Evolutionary conservation across 2,888 invertebrate genomes (phyloP).

Genomic region (Electrophaes corylata): DNA sequence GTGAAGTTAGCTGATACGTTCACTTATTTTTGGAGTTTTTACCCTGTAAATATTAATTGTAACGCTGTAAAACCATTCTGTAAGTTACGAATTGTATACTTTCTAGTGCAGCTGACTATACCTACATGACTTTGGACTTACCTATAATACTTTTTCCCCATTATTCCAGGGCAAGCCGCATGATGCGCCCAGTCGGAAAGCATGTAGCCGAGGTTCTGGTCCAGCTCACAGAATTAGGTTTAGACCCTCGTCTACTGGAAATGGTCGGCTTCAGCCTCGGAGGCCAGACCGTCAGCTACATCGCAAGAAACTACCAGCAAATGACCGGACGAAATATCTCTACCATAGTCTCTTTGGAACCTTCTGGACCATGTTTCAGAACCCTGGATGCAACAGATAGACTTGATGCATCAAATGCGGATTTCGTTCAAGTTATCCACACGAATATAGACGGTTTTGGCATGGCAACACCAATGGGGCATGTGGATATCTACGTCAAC

Average conservation of each 20-base stretch:
- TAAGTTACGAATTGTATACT: no score
- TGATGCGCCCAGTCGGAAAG: conserved; percentile 77
- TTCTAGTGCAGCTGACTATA: no score
- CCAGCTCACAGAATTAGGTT: conserved; percentile 60
- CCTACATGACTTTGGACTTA: no score
- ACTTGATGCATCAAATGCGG: conserved; percentile 65
- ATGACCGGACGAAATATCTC: conserved; percentile 69
- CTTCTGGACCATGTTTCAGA: conserved; percentile 76
- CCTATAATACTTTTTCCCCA: background rate
- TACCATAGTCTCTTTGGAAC: conserved; percentile 69
- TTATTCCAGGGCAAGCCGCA: conserved; percentile 65
- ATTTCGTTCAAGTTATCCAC: conserved; percentile 74
- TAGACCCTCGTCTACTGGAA: conserved; percentile 66
- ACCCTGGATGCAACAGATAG: conserved; percentile 56
- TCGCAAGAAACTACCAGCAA: conserved; percentile 65
- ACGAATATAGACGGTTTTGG: conserved; percentile 79
- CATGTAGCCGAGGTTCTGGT: conserved; percentile 70
- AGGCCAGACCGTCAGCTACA: conserved; percentile 71
- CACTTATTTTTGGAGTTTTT: no score
- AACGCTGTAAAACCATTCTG: no score
- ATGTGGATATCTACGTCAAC: conserved; percentile 74
- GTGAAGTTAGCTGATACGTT: no score
- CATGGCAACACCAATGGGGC: conserved; percentile 74
- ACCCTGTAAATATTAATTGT: no score
- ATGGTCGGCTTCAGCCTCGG: conserved; percentile 75